These are phyloP conservation scores for Sinentomon sp. DNA, from an alignment of 2,888 invertebrate genomes.

Conservation along the genomic window DNA sequence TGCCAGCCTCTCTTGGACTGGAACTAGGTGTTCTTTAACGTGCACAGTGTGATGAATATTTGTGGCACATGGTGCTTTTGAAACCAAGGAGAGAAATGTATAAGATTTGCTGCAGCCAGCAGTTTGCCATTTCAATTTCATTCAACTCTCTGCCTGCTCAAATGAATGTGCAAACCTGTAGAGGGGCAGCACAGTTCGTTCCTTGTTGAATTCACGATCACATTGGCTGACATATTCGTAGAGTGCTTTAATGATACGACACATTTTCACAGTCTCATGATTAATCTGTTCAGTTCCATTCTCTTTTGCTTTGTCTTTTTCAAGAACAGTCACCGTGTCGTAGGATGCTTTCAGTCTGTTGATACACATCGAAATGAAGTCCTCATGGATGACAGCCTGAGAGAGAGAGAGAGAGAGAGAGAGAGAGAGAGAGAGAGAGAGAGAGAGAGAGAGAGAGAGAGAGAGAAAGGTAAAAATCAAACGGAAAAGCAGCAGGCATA, in stretches of 20 bases:
- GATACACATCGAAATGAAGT: constrained; percentile 71
- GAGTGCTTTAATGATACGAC: constrained; percentile 71
- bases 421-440: neutral
- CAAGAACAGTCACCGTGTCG: constrained; percentile 42
- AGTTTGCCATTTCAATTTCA: too few relatives aligned
- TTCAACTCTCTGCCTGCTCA: neutral
- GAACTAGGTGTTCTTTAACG: too few relatives aligned
- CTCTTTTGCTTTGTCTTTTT: constrained; percentile 27
- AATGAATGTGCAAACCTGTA: constrained; percentile 27
- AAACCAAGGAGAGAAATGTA: too few relatives aligned
- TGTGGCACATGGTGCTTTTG: too few relatives aligned
- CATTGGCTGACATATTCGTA: constrained; percentile 88
- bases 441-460: too few relatives aligned
- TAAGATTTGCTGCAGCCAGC: too few relatives aligned
- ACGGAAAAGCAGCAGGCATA: too few relatives aligned
- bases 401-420: too few relatives aligned
- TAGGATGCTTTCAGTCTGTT: constrained; percentile 61
- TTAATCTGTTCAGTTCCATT: constrained; percentile 26
- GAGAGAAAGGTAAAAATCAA: too few relatives aligned
- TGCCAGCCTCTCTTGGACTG: too few relatives aligned
- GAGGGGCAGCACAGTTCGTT: constrained; percentile 63
- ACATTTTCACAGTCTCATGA: constrained; percentile 55
- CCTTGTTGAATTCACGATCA: constrained; percentile 61
- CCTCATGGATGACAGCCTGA: constrained; percentile 69
- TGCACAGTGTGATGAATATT: too few relatives aligned